Percentiles rank a stretch among this genome's conserved stretches.
These are phyloP conservation scores for Drosophila koepferae DNA, from an alignment of 2,888 invertebrate genomes.

Conservation along the genomic window DNA sequence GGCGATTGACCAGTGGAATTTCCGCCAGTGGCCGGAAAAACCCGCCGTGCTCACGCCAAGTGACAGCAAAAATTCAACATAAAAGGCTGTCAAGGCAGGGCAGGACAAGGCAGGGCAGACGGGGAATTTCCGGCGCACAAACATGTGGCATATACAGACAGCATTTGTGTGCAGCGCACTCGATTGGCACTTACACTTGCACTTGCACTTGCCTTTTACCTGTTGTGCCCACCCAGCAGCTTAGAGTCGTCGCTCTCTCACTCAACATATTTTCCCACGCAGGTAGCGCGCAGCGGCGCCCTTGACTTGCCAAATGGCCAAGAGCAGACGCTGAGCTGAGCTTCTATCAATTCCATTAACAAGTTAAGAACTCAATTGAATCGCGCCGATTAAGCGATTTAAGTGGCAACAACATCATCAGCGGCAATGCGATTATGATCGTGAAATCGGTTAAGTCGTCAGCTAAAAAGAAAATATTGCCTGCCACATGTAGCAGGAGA, in stretches of 20 bases:
- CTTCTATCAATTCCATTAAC: constrained; percentile 48
- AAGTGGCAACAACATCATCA: constrained; percentile 61
- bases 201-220: constrained; percentile 46
- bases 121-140: constrained; percentile 73
- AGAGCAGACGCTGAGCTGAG: constrained; percentile 9
- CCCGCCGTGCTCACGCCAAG: constrained; percentile 65
- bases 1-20: constrained; percentile 54
- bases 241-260: constrained; percentile 2
- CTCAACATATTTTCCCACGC: constrained; percentile 68
- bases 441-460: constrained; percentile 70
- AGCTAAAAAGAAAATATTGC: constrained; percentile 69
- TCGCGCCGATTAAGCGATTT: constrained; percentile 54
- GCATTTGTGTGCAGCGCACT: constrained; percentile 4
- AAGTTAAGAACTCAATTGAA: constrained; percentile 52
- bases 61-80: constrained; percentile 70
- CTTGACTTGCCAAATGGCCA: constrained; percentile 19
- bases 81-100: constrained; percentile 33
- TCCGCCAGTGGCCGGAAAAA: constrained; percentile 66
- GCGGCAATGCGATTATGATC: constrained; percentile 69
- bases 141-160: constrained; percentile 63
- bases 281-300: constrained; percentile 50
- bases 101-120: constrained; percentile 15
- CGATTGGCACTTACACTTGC: constrained; percentile 18
- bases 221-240: constrained; percentile 50
- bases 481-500: constrained; percentile 24